Evolutionary conservation across 30 jellyfish, hydroid and myxozoan species (phyloP).

Genomic region (Aurelia sp.): DNA sequence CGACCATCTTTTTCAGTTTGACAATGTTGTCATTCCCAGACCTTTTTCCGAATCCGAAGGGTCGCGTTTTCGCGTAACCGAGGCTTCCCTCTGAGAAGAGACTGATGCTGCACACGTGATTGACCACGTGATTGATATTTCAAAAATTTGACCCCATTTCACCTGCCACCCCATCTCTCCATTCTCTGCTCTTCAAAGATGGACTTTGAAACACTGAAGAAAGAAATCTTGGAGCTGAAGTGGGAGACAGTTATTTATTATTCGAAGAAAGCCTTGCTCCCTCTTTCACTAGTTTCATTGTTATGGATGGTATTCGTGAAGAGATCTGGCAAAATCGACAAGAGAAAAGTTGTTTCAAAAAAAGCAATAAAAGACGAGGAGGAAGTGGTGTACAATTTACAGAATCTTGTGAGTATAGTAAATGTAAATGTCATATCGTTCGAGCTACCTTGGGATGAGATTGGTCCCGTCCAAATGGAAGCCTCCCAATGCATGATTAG

Average conservation of each 20-base stretch:
- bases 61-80: too few species aligned
- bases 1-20: too few species aligned
- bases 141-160: too few species aligned
- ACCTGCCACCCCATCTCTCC: too few species aligned
- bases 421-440: not conserved
- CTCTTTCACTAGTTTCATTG: slow-evolving; percentile 18
- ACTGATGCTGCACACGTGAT: too few species aligned
- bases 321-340: not conserved
- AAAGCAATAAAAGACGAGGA: slow-evolving; percentile 1
- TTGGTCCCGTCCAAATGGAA: too few species aligned
- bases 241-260: slow-evolving; percentile 1
- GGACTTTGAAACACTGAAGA: slow-evolving; percentile 22
- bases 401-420: slow-evolving; percentile 22
- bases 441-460: too few species aligned
- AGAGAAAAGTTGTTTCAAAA: not conserved
- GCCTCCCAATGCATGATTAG: too few species aligned
- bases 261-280: slow-evolving; percentile 38
- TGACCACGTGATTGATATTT: too few species aligned
- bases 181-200: not conserved
- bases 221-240: slow-evolving; percentile 17
- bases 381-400: slow-evolving; percentile 21
- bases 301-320: slow-evolving; percentile 40
- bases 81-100: too few species aligned
- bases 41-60: too few species aligned
- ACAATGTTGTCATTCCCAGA: too few species aligned